Evolutionary conservation across 2,113 vertebrate species (phyloP).

Genomic region (Rutilus rutilus): DNA sequence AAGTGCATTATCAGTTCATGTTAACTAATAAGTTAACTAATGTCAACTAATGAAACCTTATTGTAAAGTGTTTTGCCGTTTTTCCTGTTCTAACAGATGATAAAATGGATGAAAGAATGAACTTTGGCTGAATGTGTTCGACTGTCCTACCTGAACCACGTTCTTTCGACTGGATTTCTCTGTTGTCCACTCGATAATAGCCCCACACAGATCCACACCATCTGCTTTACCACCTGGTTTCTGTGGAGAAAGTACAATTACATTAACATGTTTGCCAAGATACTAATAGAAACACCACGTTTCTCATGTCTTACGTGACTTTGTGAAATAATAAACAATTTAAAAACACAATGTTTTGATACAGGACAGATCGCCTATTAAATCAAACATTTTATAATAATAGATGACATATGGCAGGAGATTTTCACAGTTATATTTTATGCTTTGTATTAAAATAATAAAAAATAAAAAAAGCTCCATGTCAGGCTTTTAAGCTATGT

Average conservation of each 20-base stretch:
- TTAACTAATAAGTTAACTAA: too few species aligned
- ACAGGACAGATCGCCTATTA: not conserved
- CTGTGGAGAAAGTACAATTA: constrained; percentile 62
- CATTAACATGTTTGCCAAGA: not conserved
- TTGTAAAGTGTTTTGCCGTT: too few species aligned
- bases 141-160: constrained; percentile 83
- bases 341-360: not conserved
- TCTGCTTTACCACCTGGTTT: constrained; percentile 82
- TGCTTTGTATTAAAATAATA: not conserved
- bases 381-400: not conserved
- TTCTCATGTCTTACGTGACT: constrained; percentile 14
- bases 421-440: not conserved
- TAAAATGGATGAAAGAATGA: not conserved
- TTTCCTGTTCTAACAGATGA: not conserved
- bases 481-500: not conserved
- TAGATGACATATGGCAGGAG: not conserved
- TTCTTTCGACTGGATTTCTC: constrained; percentile 90
- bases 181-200: constrained; percentile 83
- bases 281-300: constrained; percentile 11
- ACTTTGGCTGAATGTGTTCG: not conserved
- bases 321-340: not conserved
- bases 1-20: too few species aligned
- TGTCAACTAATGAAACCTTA: too few species aligned
- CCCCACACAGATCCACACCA: constrained; percentile 82
- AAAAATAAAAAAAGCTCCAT: not conserved